Evolutionary conservation across 2,797 vertebrate species (phyloP).

Genomic region (Melanotaenia pygmaea): DNA sequence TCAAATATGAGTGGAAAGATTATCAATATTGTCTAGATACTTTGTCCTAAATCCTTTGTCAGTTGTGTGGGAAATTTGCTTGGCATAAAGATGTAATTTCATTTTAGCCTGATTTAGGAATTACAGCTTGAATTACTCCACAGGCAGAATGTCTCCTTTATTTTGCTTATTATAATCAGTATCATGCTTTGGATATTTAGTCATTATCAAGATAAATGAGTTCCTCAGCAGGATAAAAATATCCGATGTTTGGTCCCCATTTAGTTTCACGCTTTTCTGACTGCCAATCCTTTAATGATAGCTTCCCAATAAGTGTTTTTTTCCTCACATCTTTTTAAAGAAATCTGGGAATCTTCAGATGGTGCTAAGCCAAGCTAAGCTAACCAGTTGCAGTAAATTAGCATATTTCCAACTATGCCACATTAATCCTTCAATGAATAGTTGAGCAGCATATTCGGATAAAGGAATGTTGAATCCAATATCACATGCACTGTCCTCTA

Average conservation of each 20-base stretch:
- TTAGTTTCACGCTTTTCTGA: no score
- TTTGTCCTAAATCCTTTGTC: no score
- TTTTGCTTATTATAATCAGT: constrained; percentile 9
- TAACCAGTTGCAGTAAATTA: background rate
- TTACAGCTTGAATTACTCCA: background rate
- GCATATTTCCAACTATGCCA: background rate
- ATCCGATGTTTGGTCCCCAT: background rate
- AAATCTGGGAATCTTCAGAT: no score
- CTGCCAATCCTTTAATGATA: background rate
- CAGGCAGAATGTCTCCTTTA: constrained; percentile 3
- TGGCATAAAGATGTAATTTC: no score
- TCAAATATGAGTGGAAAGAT: no score
- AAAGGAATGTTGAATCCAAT: constrained; percentile 33
- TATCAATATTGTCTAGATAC: no score
- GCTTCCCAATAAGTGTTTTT: background rate
- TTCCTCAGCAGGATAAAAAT: background rate
- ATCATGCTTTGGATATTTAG: background rate
- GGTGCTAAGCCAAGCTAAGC: background rate
- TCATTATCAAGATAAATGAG: constrained; percentile 1
- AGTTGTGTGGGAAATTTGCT: no score
- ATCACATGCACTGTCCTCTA: constrained; percentile 42
- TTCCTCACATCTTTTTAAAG: no score
- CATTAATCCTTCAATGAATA: constrained; percentile 9
- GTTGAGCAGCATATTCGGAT: constrained; percentile 14
- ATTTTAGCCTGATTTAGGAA: constrained; percentile 6